Conservation (phyloP, 2,797 vertebrate species). For the Sebastes paucispinis region DNA sequence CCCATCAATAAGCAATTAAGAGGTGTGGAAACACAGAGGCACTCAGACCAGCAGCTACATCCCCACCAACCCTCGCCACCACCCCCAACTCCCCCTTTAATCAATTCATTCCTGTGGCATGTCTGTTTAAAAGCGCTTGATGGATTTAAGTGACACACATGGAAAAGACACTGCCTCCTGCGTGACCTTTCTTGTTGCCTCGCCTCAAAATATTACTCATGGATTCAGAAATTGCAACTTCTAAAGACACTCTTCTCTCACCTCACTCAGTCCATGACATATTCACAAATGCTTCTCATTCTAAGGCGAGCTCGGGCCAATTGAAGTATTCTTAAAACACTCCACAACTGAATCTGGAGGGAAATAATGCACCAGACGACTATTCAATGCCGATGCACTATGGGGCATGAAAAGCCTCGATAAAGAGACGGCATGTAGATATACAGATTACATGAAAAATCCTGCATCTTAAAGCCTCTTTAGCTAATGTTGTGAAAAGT, state of each 20-base stretch:
- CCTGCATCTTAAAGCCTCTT: not conserved
- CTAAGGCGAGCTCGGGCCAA: constrained; percentile 27
- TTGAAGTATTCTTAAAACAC: constrained; percentile 8
- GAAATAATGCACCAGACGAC: constrained; percentile 30
- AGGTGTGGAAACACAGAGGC: constrained; percentile 74
- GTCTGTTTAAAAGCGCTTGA: constrained; percentile 65
- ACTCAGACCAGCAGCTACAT: constrained; percentile 60
- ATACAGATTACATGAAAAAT: not conserved
- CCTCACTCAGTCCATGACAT: constrained; percentile 5
- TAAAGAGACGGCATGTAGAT: not conserved
- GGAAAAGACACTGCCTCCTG: constrained; percentile 32
- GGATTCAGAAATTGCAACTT: constrained; percentile 1
- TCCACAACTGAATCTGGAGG: constrained; percentile 7
- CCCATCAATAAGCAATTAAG: constrained; percentile 86
- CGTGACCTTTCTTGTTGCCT: constrained; percentile 24
- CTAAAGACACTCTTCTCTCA: not conserved
- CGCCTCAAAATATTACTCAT: not conserved
- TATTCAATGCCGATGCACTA: constrained; percentile 20
- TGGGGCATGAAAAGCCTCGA: constrained; percentile 4
- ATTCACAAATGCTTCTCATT: constrained; percentile 40
- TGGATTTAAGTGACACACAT: constrained; percentile 65
- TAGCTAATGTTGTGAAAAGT: not conserved
- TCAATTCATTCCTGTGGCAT: constrained; percentile 74
- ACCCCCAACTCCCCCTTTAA: constrained; percentile 37
- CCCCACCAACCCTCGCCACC: constrained; percentile 17